Percentiles rank a stretch among this genome's conserved stretches.
phyloP scores from a whole-genome alignment of 2,113 vertebrate genomes.

The Apteryx owenii region DNA sequence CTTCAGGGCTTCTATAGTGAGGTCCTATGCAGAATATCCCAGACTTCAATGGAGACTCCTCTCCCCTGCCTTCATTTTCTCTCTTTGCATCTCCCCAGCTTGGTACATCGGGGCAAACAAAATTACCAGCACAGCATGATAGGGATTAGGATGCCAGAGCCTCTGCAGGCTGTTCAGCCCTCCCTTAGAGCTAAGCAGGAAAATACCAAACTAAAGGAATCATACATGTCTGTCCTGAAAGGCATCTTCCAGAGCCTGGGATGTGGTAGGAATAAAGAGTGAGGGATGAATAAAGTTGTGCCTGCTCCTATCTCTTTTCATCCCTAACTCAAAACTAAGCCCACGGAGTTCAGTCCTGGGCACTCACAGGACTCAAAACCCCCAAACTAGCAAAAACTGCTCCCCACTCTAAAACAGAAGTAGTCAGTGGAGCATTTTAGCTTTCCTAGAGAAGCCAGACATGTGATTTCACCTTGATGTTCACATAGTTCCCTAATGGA shows the following conservation, averaged over 20 bases:
- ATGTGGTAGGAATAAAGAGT: neutral
- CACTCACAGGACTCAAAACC: neutral
- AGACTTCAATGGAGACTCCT: neutral
- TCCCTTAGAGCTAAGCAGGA: neutral
- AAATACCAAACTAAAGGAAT: neutral
- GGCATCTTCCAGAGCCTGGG: neutral
- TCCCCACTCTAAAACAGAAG: neutral
- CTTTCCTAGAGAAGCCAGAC: neutral
- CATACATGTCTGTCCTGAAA: neutral
- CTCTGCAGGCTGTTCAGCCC: neutral
- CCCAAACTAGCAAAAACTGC: fast-evolving
- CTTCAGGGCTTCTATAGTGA: neutral
- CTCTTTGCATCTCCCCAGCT: neutral
- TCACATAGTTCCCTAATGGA: neutral
- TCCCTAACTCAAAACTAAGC: neutral
- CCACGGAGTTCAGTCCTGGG: neutral
- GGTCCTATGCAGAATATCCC: neutral
- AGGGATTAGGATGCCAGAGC: neutral
- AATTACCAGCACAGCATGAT: neutral
- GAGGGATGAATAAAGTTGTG: neutral
- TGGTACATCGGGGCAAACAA: neutral
- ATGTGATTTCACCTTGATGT: fast-evolving
- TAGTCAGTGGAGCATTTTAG: neutral
- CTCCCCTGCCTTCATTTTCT: neutral
- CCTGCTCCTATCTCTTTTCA: neutral